These are phyloP conservation scores for Dolichotis patagonum DNA, from an alignment of 2,113 vertebrate species.

Conservation along the genomic window DNA sequence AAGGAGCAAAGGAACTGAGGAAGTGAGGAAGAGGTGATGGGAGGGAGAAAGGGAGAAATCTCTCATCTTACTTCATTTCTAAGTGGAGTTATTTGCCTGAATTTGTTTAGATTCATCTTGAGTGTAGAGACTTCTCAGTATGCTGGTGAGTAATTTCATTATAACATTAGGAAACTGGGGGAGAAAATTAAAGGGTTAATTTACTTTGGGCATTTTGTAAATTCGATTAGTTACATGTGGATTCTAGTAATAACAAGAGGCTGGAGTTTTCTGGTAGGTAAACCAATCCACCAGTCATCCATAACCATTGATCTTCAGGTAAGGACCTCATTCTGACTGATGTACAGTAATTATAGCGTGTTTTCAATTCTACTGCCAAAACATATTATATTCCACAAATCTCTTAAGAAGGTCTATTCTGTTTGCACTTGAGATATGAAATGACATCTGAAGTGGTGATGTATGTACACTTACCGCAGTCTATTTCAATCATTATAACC, in stretches of 20 bases:
- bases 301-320: conserved; percentile 48
- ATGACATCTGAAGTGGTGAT: conserved; percentile 65
- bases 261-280: conserved; percentile 66
- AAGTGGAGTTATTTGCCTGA: background rate
- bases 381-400: background rate
- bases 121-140: background rate
- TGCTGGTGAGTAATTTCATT: background rate
- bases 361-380: conserved; percentile 64
- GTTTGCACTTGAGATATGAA: conserved; percentile 48
- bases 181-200: conserved; percentile 62
- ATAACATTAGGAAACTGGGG: background rate
- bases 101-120: background rate
- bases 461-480: conserved; percentile 44
- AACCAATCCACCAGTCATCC: conserved; percentile 62
- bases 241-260: conserved; percentile 63
- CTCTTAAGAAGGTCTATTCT: conserved; percentile 51
- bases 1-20: background rate
- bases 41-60: background rate
- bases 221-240: conserved; percentile 47
- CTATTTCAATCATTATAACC: conserved; percentile 62
- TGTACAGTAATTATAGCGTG: background rate
- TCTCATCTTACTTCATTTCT: background rate
- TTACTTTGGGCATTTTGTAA: conserved; percentile 63
- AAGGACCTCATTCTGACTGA: background rate
- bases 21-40: background rate